phyloP scores from a whole-genome alignment of 2,113 vertebrate species.

The Melanerpes formicivorus region DNA sequence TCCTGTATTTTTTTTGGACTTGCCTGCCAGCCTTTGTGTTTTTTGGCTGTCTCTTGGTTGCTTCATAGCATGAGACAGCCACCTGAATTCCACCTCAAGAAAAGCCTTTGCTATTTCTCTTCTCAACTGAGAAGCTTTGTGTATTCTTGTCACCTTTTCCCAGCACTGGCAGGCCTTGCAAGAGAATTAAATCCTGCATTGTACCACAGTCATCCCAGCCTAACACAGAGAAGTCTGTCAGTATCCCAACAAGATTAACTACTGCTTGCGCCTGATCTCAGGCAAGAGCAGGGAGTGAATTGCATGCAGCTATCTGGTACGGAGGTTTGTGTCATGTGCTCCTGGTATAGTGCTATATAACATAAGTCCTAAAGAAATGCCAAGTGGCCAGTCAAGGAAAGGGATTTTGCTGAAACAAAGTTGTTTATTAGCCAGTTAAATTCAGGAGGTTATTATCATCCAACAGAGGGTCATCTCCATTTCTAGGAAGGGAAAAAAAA shows the following conservation, averaged over 20 bases:
- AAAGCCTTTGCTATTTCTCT: slow-evolving; percentile 1
- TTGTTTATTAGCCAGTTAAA: not conserved
- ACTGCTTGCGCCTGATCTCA: not conserved
- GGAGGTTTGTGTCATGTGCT: not conserved
- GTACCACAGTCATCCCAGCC: not conserved
- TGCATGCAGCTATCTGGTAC: not conserved
- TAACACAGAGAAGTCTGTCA: not conserved
- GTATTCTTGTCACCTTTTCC: not conserved
- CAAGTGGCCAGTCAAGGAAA: not conserved
- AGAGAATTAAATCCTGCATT: not conserved
- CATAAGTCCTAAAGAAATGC: not conserved
- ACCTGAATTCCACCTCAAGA: not conserved
- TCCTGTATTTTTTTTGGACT: not conserved
- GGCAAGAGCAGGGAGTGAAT: not conserved
- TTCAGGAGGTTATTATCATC: not conserved
- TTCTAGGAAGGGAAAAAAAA: not conserved
- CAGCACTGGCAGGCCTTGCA: not conserved
- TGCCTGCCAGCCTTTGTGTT: not conserved
- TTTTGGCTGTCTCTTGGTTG: not conserved
- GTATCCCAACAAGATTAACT: not conserved
- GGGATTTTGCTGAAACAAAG: not conserved
- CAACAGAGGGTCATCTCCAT: not conserved
- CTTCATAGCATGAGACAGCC: not conserved
- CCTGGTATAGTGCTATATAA: not conserved
- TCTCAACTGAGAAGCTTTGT: not conserved